Percentiles rank a stretch among this genome's conserved stretches.
phyloP scores from a whole-genome alignment of 2,113 vertebrate genomes.

The Spea multiplicata region DNA sequence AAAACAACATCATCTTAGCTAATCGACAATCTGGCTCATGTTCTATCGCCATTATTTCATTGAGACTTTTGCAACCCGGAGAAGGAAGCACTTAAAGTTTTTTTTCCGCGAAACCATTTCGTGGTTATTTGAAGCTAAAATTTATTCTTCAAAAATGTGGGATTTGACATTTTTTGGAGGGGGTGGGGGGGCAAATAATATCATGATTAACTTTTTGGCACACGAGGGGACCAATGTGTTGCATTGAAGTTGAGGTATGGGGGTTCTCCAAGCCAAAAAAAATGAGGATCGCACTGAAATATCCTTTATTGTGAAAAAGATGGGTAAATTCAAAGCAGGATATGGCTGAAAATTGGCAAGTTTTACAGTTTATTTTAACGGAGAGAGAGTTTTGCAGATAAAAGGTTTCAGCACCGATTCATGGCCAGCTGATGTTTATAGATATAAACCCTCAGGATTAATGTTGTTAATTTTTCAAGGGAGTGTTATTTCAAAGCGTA shows the following conservation, averaged over 20 bases:
- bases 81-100: background rate
- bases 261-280: no score
- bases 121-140: background rate
- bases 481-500: conserved; percentile 1
- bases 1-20: background rate
- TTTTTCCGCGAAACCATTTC: background rate
- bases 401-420: conserved; percentile 1
- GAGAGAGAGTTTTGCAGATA: conserved; percentile 10
- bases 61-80: background rate
- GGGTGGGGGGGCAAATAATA: no score
- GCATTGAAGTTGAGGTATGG: no score
- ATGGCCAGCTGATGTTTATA: conserved; percentile 22
- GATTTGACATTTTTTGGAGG: no score
- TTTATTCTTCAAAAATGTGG: no score
- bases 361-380: conserved; percentile 18
- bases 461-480: background rate
- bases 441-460: conserved; percentile 21
- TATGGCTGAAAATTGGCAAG: conserved; percentile 10
- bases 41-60: background rate
- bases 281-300: no score
- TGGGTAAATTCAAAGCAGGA: background rate
- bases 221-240: no score
- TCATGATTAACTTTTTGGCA: no score
- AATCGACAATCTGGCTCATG: conserved; percentile 10
- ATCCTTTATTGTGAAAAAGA: background rate